Evolutionary conservation across 2,113 vertebrate genomes (phyloP).

Genomic region (Syrrhaptes paradoxus): DNA sequence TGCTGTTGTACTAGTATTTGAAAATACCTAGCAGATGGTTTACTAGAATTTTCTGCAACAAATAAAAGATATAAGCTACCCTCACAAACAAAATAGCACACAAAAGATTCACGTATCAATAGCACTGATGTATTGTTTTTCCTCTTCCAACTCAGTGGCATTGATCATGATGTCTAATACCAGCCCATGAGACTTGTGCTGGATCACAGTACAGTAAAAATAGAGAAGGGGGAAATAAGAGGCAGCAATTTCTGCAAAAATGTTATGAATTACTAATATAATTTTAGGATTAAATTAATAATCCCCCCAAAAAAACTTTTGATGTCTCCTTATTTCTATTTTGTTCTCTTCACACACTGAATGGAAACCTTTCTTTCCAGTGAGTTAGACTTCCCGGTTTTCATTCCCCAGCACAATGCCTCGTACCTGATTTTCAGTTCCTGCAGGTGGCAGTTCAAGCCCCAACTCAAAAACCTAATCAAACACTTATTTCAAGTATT

Average conservation of each 20-base stretch:
- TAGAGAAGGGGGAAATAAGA: neutral
- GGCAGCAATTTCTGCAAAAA: neutral
- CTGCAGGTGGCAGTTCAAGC: neutral
- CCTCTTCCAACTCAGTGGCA: neutral
- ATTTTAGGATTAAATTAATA: neutral
- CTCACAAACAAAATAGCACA: neutral
- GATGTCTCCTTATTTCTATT: neutral
- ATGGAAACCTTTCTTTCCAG: neutral
- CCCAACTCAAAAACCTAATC: neutral
- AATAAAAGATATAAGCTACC: neutral
- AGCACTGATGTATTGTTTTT: neutral
- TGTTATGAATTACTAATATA: neutral
- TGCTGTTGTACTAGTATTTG: neutral
- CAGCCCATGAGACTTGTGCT: neutral
- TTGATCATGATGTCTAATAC: neutral
- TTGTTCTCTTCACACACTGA: neutral
- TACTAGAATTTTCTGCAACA: neutral
- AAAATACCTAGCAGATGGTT: neutral
- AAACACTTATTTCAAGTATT: neutral
- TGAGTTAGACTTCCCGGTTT: neutral
- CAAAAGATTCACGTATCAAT: neutral
- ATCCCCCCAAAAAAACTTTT: neutral
- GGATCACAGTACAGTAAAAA: neutral
- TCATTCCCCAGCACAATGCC: neutral
- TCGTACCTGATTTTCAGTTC: neutral